These are phyloP conservation scores for Paracanthobrama guichenoti DNA, from an alignment of 2,113 vertebrate species.

Conservation along the genomic window DNA sequence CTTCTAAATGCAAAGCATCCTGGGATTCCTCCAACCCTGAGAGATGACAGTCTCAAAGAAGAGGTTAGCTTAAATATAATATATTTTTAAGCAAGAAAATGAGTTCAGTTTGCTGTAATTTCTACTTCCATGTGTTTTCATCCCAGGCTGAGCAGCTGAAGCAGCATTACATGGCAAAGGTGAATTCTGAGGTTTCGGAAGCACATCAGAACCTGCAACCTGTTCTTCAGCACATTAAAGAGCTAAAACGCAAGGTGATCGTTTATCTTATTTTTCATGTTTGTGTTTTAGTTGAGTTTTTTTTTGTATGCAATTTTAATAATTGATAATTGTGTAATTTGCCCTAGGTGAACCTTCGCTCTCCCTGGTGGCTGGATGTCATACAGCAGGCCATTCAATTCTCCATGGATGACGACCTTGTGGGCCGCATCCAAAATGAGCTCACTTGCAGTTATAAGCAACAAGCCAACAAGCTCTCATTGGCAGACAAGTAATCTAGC, in stretches of 20 bases:
- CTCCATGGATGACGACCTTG: conserved; percentile 88
- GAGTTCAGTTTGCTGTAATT: not conserved
- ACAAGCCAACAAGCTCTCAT: conserved; percentile 85
- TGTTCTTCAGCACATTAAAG: conserved; percentile 86
- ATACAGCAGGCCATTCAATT: conserved; percentile 85
- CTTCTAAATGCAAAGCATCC: conserved; percentile 87
- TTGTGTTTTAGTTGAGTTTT: conserved; percentile 45
- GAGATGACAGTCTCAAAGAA: conserved; percentile 90
- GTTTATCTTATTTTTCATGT: not conserved
- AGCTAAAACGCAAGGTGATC: conserved; percentile 86
- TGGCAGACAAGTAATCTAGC: conserved; percentile 90
- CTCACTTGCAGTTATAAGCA: conserved; percentile 92
- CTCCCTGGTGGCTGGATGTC: conserved; percentile 96
- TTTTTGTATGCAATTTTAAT: not conserved
- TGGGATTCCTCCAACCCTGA: conserved; percentile 91
- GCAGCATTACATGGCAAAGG: conserved; percentile 98
- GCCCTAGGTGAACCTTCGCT: conserved; percentile 73
- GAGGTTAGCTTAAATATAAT: conserved; percentile 77
- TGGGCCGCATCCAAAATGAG: conserved; percentile 91
- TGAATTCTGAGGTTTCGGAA: conserved; percentile 91
- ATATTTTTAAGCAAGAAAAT: not conserved
- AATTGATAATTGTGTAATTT: not conserved
- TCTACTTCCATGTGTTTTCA: not conserved
- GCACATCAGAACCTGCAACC: conserved; percentile 90
- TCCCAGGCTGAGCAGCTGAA: conserved; percentile 88